Evolutionary conservation across 2,797 vertebrate genomes (phyloP).

Genomic region (Leucoraja ocellata): DNA sequence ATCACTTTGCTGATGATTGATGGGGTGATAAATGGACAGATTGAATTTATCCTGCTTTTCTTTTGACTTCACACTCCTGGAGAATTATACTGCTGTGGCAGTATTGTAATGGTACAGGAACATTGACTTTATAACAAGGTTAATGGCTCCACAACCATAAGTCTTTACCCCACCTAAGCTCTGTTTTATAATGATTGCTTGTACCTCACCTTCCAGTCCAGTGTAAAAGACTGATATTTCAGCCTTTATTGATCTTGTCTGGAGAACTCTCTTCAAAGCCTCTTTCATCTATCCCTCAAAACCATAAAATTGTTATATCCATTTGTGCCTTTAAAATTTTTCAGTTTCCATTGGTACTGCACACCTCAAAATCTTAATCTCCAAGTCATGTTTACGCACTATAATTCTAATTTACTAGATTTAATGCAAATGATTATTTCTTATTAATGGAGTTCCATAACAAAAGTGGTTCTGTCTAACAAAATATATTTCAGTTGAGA

Average conservation of each 20-base stretch:
- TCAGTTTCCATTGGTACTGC: background rate
- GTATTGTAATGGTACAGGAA: no score
- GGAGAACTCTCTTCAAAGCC: background rate
- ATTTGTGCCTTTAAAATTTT: background rate
- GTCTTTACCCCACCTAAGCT: background rate
- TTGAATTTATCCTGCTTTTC: no score
- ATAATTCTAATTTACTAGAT: background rate
- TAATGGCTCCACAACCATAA: background rate
- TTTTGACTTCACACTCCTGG: no score
- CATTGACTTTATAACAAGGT: background rate
- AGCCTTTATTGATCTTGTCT: background rate
- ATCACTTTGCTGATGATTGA: no score
- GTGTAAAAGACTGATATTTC: background rate
- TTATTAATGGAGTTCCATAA: background rate
- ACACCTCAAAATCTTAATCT: background rate
- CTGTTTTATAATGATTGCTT: background rate
- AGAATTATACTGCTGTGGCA: no score
- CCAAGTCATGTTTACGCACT: background rate
- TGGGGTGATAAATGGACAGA: no score
- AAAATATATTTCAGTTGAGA: background rate
- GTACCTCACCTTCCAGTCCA: background rate
- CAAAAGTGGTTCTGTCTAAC: slow-evolving; percentile 5
- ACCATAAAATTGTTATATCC: no score
- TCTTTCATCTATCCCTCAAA: background rate
- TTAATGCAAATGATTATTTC: background rate